Conservation (phyloP, 1,140 invertebrate species). For the Hycleus cichorii region DNA sequence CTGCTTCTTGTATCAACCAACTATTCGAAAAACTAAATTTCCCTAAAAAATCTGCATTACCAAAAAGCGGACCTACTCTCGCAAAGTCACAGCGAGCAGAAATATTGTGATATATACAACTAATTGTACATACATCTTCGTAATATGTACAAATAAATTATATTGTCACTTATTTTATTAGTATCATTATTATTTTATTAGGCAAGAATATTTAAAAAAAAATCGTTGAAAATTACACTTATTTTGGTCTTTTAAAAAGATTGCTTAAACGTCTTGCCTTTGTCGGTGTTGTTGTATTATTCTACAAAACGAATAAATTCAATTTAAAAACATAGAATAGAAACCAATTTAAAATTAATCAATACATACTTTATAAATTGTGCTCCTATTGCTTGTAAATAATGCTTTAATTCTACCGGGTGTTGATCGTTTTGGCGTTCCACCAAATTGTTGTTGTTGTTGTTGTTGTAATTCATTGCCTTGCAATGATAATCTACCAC, state of each 20-base stretch:
- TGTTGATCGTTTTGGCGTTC: constrained; percentile 33
- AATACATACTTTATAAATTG: background rate
- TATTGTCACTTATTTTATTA: too few species aligned
- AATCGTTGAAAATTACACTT: background rate
- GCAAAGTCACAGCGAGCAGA: too few species aligned
- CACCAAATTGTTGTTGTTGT: constrained; percentile 29
- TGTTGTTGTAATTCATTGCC: constrained; percentile 39
- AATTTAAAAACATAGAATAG: background rate
- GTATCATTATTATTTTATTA: too few species aligned
- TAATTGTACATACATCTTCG: too few species aligned
- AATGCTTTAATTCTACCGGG: constrained; percentile 29
- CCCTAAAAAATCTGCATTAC: too few species aligned
- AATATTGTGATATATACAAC: too few species aligned
- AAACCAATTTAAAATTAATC: background rate
- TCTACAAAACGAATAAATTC: background rate
- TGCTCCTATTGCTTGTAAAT: constrained; percentile 24
- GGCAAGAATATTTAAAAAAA: too few species aligned
- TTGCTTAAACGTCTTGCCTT: background rate
- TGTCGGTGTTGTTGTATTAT: background rate
- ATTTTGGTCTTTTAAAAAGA: background rate
- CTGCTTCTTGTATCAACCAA: too few species aligned
- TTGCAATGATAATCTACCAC: constrained; percentile 59
- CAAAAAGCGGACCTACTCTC: too few species aligned
- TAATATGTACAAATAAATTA: too few species aligned
- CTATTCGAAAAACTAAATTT: too few species aligned